Conservation (phyloP, 1,140 invertebrate species). For the Pseudomyrmex dendroicus region DNA sequence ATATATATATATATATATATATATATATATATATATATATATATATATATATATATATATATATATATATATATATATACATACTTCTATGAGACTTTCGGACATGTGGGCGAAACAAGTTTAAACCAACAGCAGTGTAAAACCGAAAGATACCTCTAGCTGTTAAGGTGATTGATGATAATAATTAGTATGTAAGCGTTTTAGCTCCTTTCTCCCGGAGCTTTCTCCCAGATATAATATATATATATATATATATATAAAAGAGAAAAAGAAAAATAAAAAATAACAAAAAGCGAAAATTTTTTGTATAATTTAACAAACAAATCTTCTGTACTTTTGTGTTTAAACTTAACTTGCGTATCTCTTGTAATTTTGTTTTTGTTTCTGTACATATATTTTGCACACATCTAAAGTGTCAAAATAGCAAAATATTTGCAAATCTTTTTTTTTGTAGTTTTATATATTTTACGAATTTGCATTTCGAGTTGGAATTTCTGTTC, state of each 20-base stretch:
- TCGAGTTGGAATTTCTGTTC: conserved; percentile 18
- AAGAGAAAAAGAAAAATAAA: too few relatives aligned
- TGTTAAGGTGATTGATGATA: conserved; percentile 82
- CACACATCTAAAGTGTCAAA: not conserved
- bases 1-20: conserved; percentile 21
- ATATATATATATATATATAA: too few relatives aligned
- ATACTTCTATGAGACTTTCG: conserved; percentile 44
- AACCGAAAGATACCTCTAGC: conserved; percentile 73
- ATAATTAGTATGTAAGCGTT: conserved; percentile 84
- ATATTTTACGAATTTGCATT: not conserved
- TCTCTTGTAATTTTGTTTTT: not conserved
- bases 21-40: conserved; percentile 60
- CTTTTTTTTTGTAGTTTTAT: not conserved
- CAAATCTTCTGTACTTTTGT: too few relatives aligned
- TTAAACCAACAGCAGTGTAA: conserved; percentile 49
- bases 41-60: conserved; percentile 61
- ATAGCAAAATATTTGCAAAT: not conserved
- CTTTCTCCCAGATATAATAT: conserved; percentile 33
- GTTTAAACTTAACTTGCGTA: too few relatives aligned
- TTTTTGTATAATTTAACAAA: too few relatives aligned
- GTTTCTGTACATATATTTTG: not conserved
- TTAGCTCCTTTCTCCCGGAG: conserved; percentile 43
- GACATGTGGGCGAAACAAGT: conserved; percentile 57
- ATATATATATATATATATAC: conserved; percentile 49
- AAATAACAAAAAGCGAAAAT: too few relatives aligned